Evolutionary conservation across 2,888 invertebrate genomes (phyloP).

Genomic region (Micoletzkya japonica): DNA sequence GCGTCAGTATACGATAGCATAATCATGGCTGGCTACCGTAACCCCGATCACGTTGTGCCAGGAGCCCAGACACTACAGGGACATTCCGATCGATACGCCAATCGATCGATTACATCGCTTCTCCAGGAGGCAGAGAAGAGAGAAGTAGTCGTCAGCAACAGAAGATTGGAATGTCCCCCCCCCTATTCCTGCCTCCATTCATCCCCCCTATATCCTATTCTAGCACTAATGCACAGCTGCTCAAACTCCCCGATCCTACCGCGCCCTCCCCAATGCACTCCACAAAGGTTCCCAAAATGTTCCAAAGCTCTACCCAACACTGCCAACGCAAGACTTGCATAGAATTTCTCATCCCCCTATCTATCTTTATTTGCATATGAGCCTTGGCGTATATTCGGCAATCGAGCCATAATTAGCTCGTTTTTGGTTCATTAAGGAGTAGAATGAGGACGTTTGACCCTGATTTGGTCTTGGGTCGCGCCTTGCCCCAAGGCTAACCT

Average conservation of each 20-base stretch:
- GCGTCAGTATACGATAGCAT: slow-evolving; percentile 11
- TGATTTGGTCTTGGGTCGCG: background rate
- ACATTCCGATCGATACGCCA: too few relatives aligned
- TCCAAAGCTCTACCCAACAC: background rate
- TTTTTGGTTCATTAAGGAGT: too few relatives aligned
- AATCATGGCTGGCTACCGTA: too few relatives aligned
- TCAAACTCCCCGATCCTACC: background rate
- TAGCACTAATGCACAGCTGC: slow-evolving; percentile 6
- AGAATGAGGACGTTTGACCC: too few relatives aligned
- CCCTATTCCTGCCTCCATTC: background rate
- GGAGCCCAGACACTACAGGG: too few relatives aligned
- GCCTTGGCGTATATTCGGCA: too few relatives aligned
- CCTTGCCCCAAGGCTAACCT: background rate
- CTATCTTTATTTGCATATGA: background rate
- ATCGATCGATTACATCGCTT: too few relatives aligned
- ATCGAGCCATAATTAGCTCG: too few relatives aligned
- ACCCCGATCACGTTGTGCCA: too few relatives aligned
- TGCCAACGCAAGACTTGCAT: too few relatives aligned
- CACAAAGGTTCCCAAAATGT: slow-evolving; percentile 2
- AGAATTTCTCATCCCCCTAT: background rate
- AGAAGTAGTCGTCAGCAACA: background rate
- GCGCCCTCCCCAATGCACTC: background rate
- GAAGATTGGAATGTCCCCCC: background rate
- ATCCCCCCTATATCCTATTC: background rate
- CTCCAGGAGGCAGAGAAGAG: slow-evolving; percentile 1